phyloP scores from a whole-genome alignment of 2,888 invertebrate genomes.

The Drosophila mayaguana region DNA sequence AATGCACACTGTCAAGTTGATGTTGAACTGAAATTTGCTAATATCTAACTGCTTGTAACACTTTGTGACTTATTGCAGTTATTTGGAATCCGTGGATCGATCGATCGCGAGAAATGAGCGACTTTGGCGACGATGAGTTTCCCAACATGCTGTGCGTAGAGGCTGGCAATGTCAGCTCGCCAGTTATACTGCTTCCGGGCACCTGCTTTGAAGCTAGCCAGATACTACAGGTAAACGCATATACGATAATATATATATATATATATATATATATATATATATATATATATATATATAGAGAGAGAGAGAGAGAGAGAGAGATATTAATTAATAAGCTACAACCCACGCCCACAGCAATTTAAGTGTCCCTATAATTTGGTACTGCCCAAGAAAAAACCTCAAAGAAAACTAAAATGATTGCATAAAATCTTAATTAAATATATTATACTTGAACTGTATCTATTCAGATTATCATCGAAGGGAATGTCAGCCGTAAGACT shows the following conservation, averaged over 20 bases:
- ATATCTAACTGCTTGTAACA: too few species aligned
- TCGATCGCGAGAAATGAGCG: conserved; percentile 95
- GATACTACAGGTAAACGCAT: conserved; percentile 90
- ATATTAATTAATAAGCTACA: background rate
- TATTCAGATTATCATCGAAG: conserved; percentile 84
- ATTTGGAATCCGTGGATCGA: conserved; percentile 99
- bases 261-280: too few species aligned
- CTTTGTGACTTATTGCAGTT: conserved; percentile 85
- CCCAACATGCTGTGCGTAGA: conserved; percentile 98
- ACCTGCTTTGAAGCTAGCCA: conserved; percentile 97
- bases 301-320: too few species aligned
- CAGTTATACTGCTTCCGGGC: conserved; percentile 94
- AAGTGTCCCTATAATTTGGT: conserved; percentile 52
- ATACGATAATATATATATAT: too few species aligned
- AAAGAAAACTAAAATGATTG: background rate
- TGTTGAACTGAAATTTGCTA: background rate
- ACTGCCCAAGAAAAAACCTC: background rate
- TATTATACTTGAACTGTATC: background rate
- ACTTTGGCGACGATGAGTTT: conserved; percentile 98
- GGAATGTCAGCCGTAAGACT: conserved; percentile 85
- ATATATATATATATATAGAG: too few species aligned
- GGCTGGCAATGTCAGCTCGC: conserved; percentile 95
- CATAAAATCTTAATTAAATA: conserved; percentile 5
- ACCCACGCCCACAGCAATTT: conserved; percentile 54
- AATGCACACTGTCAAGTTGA: background rate